Conservation (phyloP, 2,113 vertebrate genomes). For the Loxodonta africana region DNA sequence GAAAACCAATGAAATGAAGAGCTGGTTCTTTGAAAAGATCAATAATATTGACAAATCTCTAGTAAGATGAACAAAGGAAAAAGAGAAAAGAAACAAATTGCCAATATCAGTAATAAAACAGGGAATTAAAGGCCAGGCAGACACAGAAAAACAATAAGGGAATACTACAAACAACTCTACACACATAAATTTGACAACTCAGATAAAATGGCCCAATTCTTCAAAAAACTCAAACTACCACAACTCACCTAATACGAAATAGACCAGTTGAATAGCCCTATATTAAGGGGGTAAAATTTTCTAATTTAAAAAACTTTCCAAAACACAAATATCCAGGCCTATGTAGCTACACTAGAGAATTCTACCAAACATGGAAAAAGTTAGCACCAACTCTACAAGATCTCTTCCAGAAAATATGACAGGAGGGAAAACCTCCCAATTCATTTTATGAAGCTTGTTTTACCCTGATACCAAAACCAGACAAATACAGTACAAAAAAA, state of each 20-base stretch:
- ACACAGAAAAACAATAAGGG: neutral
- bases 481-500: neutral
- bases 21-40: neutral
- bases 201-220: neutral
- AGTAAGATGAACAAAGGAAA: neutral
- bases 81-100: neutral
- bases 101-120: constrained; percentile 14
- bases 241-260: neutral
- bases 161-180: neutral
- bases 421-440: neutral
- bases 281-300: constrained; percentile 11
- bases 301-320: neutral
- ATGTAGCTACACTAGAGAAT: neutral
- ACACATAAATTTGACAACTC: neutral
- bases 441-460: neutral
- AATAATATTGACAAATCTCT: neutral
- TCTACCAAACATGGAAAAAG: constrained; percentile 28
- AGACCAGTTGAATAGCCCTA: neutral
- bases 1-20: neutral
- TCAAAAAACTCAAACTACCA: constrained; percentile 14
- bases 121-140: neutral
- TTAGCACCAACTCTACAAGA: neutral
- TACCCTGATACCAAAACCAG: neutral
- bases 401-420: neutral
- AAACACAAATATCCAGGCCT: constrained; percentile 17